Conservation (phyloP, 2,888 invertebrate species). For the Strigamia crassipes region DNA sequence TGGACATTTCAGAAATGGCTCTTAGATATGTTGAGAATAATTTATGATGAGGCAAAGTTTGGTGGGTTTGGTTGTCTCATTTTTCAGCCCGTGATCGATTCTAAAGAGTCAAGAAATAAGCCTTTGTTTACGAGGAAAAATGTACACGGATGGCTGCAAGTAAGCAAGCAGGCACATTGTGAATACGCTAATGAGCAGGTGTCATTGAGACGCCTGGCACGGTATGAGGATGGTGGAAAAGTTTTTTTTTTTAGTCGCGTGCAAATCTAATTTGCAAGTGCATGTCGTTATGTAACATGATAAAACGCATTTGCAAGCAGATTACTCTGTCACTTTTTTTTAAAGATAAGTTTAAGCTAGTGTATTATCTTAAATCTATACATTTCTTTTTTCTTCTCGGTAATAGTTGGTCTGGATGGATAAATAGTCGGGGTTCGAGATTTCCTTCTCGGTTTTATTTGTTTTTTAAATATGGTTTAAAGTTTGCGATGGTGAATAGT, state of each 20-base stretch:
- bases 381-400: neutral
- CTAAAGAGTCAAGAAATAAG: conserved; percentile 7
- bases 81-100: neutral
- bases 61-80: conserved; percentile 17
- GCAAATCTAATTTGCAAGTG: conserved; percentile 35
- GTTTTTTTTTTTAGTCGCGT: conserved; percentile 19
- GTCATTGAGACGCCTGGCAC: conserved; percentile 24
- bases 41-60: conserved; percentile 8
- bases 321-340: conserved; percentile 11
- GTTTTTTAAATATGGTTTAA: neutral
- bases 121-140: conserved; percentile 32
- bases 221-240: conserved; percentile 13
- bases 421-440: neutral
- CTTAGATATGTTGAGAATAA: neutral
- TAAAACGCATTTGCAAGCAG: conserved; percentile 34
- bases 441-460: neutral
- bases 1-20: neutral
- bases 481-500: neutral
- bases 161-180: conserved; percentile 5
- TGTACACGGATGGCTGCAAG: conserved; percentile 11
- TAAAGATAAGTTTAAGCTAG: neutral
- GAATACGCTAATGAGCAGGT: conserved; percentile 34
- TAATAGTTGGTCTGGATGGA: neutral
- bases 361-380: conserved; percentile 31
- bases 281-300: conserved; percentile 35